phyloP scores from a whole-genome alignment of 2,888 invertebrate genomes.

The Netelia inedita region DNA sequence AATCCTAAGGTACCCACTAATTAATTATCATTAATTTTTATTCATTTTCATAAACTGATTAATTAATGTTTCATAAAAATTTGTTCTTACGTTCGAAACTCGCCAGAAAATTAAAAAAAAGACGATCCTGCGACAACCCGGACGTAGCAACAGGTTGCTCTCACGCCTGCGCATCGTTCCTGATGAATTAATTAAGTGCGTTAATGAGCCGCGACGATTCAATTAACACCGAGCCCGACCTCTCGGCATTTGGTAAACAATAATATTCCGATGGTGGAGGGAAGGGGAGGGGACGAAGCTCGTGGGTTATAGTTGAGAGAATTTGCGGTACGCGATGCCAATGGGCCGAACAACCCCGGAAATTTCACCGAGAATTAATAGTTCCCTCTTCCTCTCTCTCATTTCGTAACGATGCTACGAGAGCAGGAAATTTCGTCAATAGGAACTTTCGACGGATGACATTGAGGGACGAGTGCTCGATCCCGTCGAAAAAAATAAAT shows the following conservation, averaged over 20 bases:
- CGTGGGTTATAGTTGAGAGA: neutral
- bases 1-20: constrained; percentile 89
- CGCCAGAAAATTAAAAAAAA: neutral
- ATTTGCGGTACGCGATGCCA: neutral
- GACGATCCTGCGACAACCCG: neutral
- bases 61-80: neutral
- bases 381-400: too few species aligned
- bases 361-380: neutral
- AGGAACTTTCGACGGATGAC: neutral
- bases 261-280: constrained; percentile 5
- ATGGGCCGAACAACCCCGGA: neutral
- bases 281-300: neutral
- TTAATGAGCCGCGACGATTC: constrained; percentile 56
- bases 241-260: constrained; percentile 49
- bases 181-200: constrained; percentile 40
- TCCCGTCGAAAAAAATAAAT: neutral
- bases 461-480: constrained; percentile 10
- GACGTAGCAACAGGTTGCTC: constrained; percentile 52
- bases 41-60: neutral
- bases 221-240: constrained; percentile 36
- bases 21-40: neutral
- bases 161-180: neutral
- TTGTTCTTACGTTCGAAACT: neutral
- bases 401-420: neutral
- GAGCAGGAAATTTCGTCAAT: neutral